Evolutionary conservation across 2,797 vertebrate species (phyloP), one percentile per base, ranked within the genome.

Genomic region (Yasuhikotakia modesta): DNA sequence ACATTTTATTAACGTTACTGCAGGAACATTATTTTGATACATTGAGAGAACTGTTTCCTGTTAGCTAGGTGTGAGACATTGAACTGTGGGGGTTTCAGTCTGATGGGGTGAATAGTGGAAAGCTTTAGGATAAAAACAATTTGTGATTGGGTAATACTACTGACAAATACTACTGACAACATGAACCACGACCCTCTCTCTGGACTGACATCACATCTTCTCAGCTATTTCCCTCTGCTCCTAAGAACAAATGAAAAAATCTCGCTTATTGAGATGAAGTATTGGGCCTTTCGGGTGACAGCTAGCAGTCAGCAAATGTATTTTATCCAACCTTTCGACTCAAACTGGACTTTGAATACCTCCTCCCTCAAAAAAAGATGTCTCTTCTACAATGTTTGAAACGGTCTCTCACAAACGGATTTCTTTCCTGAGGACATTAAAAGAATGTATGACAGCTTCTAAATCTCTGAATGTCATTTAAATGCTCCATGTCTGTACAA

Each of bases 191-290:
- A 87, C 84, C 88, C 76, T 77, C 71, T 83, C 70, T 71, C 83
- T 80, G 70, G 82, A 79, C 84, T 79, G 66, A 87, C 87, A 86
- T 83, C 82, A 73, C 61, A 83, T 76, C 79, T 81, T 39, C 35
- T 10, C 52, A 61, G 79, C 84, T 81, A 81, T 84, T 83, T 78
- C 86, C 76, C 87, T 81, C 76, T 0, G 63, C 70, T 52, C 65
- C 80, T n/a, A 72, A 82, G 85, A 76, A 10, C 6, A 8, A 39
- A 88, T 87, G 85, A 86, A 88, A 85, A 78, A 87, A 84, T 66
- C 64, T 52, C 84, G 85, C 85, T 92, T 90, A 91, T 87, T 89
- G 86, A 88, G 85, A 90, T 89, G 86, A 92, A 90, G 84, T 86
- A 87, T 73, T 79, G 83, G 85, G 83, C 86, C 84, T 91, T 86